Percentiles rank a stretch among this genome's conserved stretches.
Evolutionary conservation across 2,113 vertebrate genomes (phyloP).

Genomic region (Pangasianodon gigas): DNA sequence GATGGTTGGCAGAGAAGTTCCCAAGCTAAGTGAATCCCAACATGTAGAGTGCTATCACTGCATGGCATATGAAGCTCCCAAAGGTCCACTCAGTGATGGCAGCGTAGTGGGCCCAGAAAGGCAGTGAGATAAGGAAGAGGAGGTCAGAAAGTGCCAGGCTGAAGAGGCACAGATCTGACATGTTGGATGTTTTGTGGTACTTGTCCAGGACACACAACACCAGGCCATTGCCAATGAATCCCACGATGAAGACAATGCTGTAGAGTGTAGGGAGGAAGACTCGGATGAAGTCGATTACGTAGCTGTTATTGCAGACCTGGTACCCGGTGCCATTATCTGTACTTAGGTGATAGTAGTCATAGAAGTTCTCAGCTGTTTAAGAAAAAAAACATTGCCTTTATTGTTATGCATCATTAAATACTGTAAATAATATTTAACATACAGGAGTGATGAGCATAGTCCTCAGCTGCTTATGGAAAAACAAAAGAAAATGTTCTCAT

Average conservation of each 20-base stretch:
- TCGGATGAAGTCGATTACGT: conserved; percentile 50
- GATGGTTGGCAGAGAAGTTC: conserved; percentile 68
- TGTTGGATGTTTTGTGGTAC: too few relatives aligned
- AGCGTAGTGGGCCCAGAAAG: conserved; percentile 73
- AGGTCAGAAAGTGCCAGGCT: too few relatives aligned
- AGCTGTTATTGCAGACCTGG: not conserved
- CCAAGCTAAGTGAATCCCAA: conserved; percentile 74
- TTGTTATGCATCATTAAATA: not conserved
- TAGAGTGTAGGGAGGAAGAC: conserved; percentile 72
- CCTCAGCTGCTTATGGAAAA: not conserved
- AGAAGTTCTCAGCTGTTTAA: not conserved
- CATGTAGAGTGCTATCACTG: conserved; percentile 69
- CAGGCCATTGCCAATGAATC: too few relatives aligned
- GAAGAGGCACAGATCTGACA: too few relatives aligned
- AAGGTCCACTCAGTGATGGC: conserved; percentile 73
- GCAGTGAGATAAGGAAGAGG: conserved; percentile 81
- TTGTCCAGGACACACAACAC: too few relatives aligned
- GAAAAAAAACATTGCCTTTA: not conserved
- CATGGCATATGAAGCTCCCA: conserved; percentile 75
- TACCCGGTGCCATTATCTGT: not conserved
- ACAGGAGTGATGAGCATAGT: not conserved
- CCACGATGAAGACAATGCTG: too few relatives aligned
- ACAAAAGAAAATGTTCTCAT: too few relatives aligned
- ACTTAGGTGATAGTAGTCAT: not conserved
- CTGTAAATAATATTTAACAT: not conserved